phyloP scores from a whole-genome alignment of 2,888 invertebrate species.

The Drosophila bunnanda region DNA sequence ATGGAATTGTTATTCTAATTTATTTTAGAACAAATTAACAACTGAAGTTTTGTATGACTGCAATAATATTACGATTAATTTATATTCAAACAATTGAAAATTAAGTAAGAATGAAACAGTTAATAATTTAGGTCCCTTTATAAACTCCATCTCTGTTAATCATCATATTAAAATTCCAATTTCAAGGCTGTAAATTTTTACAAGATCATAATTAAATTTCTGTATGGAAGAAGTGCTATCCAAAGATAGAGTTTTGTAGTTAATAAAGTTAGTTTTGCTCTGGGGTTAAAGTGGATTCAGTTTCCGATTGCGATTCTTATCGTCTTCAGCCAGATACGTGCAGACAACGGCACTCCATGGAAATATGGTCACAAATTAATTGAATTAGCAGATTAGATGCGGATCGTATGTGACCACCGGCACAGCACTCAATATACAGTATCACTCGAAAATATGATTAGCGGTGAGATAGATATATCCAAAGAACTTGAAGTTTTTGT shows the following conservation, averaged over 20 bases:
- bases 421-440: slow-evolving; percentile 19
- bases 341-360: slow-evolving; percentile 50
- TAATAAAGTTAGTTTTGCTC: neutral
- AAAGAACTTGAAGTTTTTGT: slow-evolving; percentile 1
- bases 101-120: neutral
- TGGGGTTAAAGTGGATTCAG: slow-evolving; percentile 13
- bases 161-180: no score
- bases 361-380: slow-evolving; percentile 36
- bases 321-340: slow-evolving; percentile 55
- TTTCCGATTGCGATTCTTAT: slow-evolving; percentile 32
- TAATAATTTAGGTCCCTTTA: neutral
- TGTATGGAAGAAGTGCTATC: neutral
- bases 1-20: no score
- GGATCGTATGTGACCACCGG: slow-evolving; percentile 37
- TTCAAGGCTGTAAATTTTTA: neutral
- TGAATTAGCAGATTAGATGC: slow-evolving; percentile 54
- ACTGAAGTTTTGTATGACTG: neutral
- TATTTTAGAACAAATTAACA: no score
- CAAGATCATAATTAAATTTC: neutral
- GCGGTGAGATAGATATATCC: slow-evolving; percentile 22
- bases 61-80: neutral
- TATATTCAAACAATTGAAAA: neutral
- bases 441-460: slow-evolving; percentile 24
- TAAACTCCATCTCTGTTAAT: neutral
- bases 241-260: neutral